Conservation (phyloP, 2,797 vertebrate species). For the Ficedula albicollis region DNA sequence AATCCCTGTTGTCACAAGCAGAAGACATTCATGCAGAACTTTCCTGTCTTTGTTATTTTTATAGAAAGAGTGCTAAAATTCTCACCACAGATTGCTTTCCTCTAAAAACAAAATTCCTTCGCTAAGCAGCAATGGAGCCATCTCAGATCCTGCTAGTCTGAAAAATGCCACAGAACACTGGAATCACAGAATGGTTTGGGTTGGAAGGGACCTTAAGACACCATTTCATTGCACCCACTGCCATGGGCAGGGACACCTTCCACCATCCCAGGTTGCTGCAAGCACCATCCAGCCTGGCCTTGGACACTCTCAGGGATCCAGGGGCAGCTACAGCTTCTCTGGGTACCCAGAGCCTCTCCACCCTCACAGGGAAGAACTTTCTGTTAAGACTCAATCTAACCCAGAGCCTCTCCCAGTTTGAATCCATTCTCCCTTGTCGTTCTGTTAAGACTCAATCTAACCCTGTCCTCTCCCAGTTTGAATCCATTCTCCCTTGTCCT, state of each 20-base stretch:
- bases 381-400: not conserved
- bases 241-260: not conserved
- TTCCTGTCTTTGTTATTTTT: not conserved
- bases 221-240: not conserved
- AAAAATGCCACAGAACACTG: not conserved
- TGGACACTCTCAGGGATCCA: not conserved
- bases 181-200: not conserved
- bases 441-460: not conserved
- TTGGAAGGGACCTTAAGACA: not conserved
- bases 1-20: not conserved
- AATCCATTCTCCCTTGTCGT: not conserved
- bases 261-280: not conserved
- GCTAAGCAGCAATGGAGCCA: not conserved
- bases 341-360: not conserved
- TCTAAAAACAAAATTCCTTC: not conserved
- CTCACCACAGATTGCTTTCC: not conserved
- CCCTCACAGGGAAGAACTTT: not conserved
- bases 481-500: not conserved
- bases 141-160: not conserved
- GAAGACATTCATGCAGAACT: not conserved
- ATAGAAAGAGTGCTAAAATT: not conserved
- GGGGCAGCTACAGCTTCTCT: not conserved
- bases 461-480: not conserved
- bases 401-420: not conserved
- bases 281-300: rapidly evolving